phyloP scores from a whole-genome alignment of 2,113 vertebrate species.

The Xenus cinereus region DNA sequence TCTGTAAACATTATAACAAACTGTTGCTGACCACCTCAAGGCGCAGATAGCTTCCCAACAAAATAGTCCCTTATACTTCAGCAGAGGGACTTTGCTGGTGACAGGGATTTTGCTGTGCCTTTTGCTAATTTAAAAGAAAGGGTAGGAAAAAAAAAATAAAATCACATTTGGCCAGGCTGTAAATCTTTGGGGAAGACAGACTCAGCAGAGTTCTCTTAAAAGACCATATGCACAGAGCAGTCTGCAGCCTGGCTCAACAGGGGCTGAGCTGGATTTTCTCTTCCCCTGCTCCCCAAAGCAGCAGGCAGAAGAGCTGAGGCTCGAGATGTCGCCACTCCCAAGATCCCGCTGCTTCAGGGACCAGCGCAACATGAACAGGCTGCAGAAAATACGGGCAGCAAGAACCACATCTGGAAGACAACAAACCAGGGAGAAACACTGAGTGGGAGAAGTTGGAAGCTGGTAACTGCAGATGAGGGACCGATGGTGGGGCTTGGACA shows the following conservation, averaged over 20 bases:
- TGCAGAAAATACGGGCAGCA: accelerated
- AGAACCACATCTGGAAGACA: not conserved
- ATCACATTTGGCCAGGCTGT: not conserved
- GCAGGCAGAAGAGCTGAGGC: not conserved
- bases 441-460: not conserved
- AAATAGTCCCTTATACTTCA: not conserved
- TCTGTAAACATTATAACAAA: not conserved
- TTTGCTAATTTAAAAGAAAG: not conserved
- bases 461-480: not conserved
- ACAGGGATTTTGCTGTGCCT: not conserved
- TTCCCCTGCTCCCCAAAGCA: not conserved
- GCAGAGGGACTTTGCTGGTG: not conserved
- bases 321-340: not conserved
- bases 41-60: not conserved
- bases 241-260: not conserved
- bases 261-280: not conserved
- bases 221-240: not conserved
- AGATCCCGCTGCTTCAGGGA: not conserved
- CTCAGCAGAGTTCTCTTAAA: not conserved
- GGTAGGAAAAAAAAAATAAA: too few species aligned
- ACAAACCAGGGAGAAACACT: not conserved
- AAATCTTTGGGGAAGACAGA: not conserved
- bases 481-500: not conserved
- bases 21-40: not conserved
- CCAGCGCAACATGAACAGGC: not conserved